These are phyloP conservation scores for Nomada flava DNA, from an alignment of 2,888 invertebrate species.

Conservation along the genomic window DNA sequence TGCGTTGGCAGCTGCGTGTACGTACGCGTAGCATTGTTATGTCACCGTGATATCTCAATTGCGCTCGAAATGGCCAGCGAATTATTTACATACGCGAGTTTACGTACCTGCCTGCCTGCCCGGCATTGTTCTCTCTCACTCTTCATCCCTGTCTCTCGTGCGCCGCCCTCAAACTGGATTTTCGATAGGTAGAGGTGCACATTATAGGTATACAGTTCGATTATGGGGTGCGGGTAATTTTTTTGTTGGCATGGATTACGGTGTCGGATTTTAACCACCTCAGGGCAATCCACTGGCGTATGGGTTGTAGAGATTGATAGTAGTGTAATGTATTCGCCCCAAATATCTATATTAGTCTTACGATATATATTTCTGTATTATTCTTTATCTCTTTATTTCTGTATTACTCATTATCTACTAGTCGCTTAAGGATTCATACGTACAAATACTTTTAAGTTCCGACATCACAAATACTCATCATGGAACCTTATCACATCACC, in stretches of 20 bases:
- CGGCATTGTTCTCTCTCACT: constrained; percentile 29
- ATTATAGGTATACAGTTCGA: no score
- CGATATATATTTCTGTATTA: no score
- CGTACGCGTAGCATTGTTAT: constrained; percentile 69
- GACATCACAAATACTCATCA: no score
- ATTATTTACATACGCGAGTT: constrained; percentile 54
- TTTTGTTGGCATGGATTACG: not conserved
- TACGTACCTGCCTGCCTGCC: constrained; percentile 37
- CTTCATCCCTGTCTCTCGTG: not conserved
- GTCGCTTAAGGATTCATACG: no score
- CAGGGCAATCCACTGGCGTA: not conserved
- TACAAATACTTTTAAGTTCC: no score
- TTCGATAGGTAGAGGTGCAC: no score
- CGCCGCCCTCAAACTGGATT: not conserved
- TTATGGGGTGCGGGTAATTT: not conserved
- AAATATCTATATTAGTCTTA: no score
- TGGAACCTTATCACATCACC: no score
- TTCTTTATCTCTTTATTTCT: no score
- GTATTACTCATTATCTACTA: no score
- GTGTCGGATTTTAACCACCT: not conserved
- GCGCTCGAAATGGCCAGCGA: constrained; percentile 49
- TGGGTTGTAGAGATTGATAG: no score
- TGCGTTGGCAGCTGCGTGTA: constrained; percentile 60
- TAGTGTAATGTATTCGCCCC: no score
- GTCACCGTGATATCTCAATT: constrained; percentile 76